These are phyloP conservation scores for Macrobrachium rosenbergii DNA, from an alignment of 1,140 invertebrate species.

Conservation along the genomic window DNA sequence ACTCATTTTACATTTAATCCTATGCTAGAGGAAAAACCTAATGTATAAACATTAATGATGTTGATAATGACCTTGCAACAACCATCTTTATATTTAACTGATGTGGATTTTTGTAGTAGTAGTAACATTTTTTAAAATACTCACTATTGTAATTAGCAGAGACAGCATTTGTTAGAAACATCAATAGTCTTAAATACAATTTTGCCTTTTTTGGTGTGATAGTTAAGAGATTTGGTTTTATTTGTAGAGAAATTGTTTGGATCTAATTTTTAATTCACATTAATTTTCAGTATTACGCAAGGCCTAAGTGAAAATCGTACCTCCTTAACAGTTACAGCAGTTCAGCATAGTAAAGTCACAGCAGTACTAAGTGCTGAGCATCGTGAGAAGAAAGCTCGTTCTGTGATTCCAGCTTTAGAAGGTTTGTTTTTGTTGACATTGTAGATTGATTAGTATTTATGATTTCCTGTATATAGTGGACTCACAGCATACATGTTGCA, in stretches of 20 bases:
- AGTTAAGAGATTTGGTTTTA: background rate
- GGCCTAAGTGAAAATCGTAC: conserved; percentile 34
- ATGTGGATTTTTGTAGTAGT: no score
- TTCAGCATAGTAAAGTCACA: conserved; percentile 45
- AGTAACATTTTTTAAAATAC: no score
- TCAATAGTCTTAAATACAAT: no score
- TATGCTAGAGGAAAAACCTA: no score
- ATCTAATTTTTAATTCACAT: background rate
- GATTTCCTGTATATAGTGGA: no score
- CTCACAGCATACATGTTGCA: no score
- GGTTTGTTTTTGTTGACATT: background rate
- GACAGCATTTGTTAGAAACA: no score
- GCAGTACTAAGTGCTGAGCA: conserved; percentile 46
- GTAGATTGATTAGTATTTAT: background rate
- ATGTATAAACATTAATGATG: no score
- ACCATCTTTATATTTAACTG: no score
- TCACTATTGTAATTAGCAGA: no score
- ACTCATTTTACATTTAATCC: no score
- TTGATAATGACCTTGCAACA: no score
- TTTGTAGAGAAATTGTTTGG: background rate
- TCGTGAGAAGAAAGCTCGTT: conserved; percentile 28
- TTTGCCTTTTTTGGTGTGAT: background rate
- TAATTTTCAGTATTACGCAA: conserved; percentile 43
- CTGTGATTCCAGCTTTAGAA: conserved; percentile 7
- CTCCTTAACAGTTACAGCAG: conserved; percentile 41